Base-by-base conservation (phyloP, 2,797 vertebrate genomes). In the Notamacropus eugenii region DNA sequence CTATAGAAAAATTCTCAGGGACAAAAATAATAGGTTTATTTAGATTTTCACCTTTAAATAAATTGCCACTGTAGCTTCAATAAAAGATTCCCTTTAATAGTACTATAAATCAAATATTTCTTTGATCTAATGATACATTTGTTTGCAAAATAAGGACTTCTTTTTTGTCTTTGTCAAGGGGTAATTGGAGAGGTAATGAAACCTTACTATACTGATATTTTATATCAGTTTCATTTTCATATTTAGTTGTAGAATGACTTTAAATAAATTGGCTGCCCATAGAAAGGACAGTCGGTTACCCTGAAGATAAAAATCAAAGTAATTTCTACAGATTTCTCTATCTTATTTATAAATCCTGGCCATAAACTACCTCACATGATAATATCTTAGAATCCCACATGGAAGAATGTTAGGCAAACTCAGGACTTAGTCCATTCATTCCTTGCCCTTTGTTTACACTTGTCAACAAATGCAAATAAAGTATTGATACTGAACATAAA, bases 361-460 rank as follows among this genome's bases (percentile, higher is more conserved):
- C 55, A 67, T 95, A 24, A 40, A 55, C 52, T 92, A 10, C 52
- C 58, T 91, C 95, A 34, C 31, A 52, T 91, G 54, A 54, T 87
- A 54, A 92, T 93, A 16, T 93, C 50, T 40, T 31, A 74, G 91
- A 91, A 97, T 93, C 91, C 16, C 91, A 27, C 14, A 57, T 56
- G 22, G 5, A 82, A 27, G 16, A 74, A 57, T 58, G 57, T 24
- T 55, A 92, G 3, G 22, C 54, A 56, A 95, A 22, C 74, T 56
- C 16, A 54, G 54, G 34, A 22, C 55, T 40, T 56, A 34, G 34
- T 16, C 16, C 91, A 96, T 91, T 74, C 92, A 95, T 59, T 95
- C 90, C 34, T 90, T 94, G 87, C 27, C 29, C 16, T 95, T 96
- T 57, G 50, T 55, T 97, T 97, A 93, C 91, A 94, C 90, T 92